Conservation (phyloP, 2,797 vertebrate species). For the Falco naumanni region DNA sequence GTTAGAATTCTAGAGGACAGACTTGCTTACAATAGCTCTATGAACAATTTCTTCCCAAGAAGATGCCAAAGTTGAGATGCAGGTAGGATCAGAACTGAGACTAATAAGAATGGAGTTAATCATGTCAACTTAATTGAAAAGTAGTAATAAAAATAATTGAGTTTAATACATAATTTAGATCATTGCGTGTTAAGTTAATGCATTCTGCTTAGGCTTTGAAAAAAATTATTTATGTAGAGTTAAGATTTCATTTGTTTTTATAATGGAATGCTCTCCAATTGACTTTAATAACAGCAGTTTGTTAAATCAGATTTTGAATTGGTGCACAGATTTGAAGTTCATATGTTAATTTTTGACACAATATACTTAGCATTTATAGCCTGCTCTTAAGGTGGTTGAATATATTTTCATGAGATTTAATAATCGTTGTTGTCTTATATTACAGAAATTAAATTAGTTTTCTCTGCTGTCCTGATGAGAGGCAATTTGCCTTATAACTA, state of each 20-base stretch:
- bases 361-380: conserved; percentile 3
- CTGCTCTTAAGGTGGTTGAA: conserved; percentile 13
- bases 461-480: conserved; percentile 4
- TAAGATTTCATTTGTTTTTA: conserved; percentile 74
- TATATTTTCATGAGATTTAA: conserved; percentile 29
- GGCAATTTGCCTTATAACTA: not conserved
- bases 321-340: conserved; percentile 56
- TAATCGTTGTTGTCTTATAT: not conserved
- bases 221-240: conserved; percentile 71
- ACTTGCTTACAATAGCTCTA: not conserved
- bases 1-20: not conserved
- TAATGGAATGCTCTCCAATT: conserved; percentile 66
- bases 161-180: conserved; percentile 81
- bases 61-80: not conserved
- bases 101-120: conserved; percentile 56
- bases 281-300: conserved; percentile 76
- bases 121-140: conserved; percentile 76
- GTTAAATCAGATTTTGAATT: conserved; percentile 71
- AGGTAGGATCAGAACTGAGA: conserved; percentile 26
- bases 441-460: conserved; percentile 41
- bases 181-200: conserved; percentile 63
- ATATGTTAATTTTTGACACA: conserved; percentile 61
- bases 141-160: conserved; percentile 80
- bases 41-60: not conserved
- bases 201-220: conserved; percentile 67